Conservation (phyloP, 2,797 vertebrate genomes). For the Gallinago nigripennis region DNA sequence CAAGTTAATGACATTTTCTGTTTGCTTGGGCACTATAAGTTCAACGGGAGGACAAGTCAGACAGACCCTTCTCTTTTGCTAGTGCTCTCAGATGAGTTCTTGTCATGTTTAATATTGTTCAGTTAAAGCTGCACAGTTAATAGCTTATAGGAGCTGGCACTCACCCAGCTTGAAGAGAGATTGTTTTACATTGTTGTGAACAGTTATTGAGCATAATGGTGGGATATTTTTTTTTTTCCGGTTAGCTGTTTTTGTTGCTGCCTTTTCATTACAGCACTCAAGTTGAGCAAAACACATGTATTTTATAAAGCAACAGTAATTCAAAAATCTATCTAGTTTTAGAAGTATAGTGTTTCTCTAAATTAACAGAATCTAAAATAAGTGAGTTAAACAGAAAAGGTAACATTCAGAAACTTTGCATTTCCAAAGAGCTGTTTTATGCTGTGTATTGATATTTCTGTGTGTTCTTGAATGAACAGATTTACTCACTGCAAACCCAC, state of each 20-base stretch:
- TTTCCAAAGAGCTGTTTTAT: background rate
- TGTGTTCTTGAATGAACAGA: background rate
- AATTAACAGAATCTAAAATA: background rate
- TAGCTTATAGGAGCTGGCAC: background rate
- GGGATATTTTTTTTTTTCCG: background rate
- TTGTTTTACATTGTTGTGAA: background rate
- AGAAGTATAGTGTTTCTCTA: background rate
- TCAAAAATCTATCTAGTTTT: background rate
- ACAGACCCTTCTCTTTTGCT: background rate
- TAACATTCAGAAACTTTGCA: background rate
- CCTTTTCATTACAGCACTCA: background rate
- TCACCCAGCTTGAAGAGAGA: background rate
- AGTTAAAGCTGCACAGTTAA: constrained; percentile 10
- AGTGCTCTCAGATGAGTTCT: background rate
- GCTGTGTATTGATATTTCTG: background rate
- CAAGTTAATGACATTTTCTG: constrained; percentile 16
- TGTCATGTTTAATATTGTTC: constrained; percentile 42
- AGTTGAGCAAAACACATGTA: background rate
- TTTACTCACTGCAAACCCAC: background rate
- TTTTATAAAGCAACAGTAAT: background rate
- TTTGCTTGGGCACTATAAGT: background rate
- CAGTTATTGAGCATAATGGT: background rate
- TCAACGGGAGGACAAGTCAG: background rate
- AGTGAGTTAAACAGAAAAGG: background rate
- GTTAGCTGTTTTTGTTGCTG: background rate